Conservation (phyloP, 2,113 vertebrate species). For the Nestor notabilis region DNA sequence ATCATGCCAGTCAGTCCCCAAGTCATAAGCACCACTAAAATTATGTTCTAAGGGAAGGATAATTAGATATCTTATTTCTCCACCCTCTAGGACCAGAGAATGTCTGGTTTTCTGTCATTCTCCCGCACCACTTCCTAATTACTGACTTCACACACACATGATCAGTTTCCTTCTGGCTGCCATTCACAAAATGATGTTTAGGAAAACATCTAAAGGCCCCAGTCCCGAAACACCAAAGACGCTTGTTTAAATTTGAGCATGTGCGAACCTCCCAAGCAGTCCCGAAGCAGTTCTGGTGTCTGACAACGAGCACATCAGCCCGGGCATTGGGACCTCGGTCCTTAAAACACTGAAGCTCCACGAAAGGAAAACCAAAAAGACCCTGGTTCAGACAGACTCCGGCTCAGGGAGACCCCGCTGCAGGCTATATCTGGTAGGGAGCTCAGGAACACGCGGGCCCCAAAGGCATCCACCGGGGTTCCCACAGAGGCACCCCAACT, state of each 20-base stretch:
- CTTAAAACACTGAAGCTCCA: not conserved
- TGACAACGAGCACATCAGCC: not conserved
- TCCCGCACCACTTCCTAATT: not conserved
- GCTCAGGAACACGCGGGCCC: not conserved
- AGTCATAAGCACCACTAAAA: not conserved
- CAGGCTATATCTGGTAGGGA: not conserved
- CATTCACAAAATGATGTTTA: not conserved
- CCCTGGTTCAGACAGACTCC: not conserved
- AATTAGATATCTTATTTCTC: not conserved
- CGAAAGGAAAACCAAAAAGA: not conserved
- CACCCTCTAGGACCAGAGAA: not conserved
- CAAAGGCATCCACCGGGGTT: fast-evolving
- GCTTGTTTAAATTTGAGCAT: not conserved
- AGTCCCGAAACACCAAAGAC: not conserved
- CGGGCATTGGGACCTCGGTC: not conserved
- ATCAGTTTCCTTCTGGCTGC: not conserved
- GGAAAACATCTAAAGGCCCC: not conserved
- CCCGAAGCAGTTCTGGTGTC: not conserved
- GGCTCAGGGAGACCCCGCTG: not conserved
- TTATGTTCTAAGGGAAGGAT: not conserved
- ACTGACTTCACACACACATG: not conserved
- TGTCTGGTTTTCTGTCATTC: not conserved
- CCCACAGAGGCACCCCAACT: not conserved
- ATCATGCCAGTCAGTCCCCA: not conserved
- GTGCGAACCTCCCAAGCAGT: not conserved